Conservation (phyloP, 2,888 invertebrate genomes). For the Latrodectus elegans region DNA sequence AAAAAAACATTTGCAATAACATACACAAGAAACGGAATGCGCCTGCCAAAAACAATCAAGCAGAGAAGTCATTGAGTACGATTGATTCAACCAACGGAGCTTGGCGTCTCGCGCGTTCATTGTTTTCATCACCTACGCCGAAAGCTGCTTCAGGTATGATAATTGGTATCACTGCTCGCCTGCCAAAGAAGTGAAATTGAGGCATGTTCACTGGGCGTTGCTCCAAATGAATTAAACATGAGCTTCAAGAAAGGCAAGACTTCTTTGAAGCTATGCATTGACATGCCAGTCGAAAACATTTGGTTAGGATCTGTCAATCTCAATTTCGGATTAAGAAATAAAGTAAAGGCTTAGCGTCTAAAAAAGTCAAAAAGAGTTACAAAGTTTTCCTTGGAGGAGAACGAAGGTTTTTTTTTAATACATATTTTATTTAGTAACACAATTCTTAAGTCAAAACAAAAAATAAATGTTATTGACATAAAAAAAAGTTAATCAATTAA, state of each 20-base stretch:
- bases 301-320: slow-evolving; percentile 35
- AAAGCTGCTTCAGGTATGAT: slow-evolving; percentile 32
- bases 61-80: slow-evolving; percentile 44
- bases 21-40: too few species aligned
- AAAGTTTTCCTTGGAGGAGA: too few species aligned
- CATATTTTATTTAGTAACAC: too few species aligned
- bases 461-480: too few species aligned
- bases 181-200: background rate
- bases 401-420: too few species aligned
- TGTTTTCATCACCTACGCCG: background rate
- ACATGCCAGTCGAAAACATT: slow-evolving; percentile 5
- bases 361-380: too few species aligned
- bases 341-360: background rate
- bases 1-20: too few species aligned
- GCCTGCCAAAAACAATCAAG: slow-evolving; percentile 34
- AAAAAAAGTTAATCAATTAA: too few species aligned
- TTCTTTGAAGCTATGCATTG: background rate
- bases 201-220: slow-evolving; percentile 38
- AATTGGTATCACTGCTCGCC: slow-evolving; percentile 23
- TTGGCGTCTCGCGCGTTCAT: background rate
- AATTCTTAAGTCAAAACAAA: too few species aligned
- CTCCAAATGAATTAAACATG: slow-evolving; percentile 54
- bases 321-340: slow-evolving; percentile 17
- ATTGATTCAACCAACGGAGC: background rate
- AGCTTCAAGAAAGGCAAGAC: slow-evolving; percentile 4